A percentile compares a stretch with the other conserved stretches of the same genome.
These are phyloP conservation scores for Myotis vivesi DNA, from an alignment of 2,797 vertebrate species.

Conservation along the genomic window DNA sequence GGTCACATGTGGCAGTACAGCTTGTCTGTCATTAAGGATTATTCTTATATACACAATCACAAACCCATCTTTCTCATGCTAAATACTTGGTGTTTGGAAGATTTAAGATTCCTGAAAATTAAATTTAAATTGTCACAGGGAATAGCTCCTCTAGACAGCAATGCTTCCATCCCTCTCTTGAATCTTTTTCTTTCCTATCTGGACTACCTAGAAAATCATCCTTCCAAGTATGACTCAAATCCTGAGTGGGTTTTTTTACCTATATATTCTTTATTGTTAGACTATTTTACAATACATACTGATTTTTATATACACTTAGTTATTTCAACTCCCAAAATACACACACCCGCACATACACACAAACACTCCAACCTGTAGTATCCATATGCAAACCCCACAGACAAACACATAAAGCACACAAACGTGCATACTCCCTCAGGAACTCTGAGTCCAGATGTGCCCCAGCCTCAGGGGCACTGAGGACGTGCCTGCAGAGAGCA, in stretches of 20 bases:
- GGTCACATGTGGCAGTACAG: slow-evolving; percentile 16
- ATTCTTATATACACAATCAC: slow-evolving; percentile 25
- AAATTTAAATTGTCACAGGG: slow-evolving; percentile 35
- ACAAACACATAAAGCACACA: not conserved
- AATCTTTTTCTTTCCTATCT: not conserved
- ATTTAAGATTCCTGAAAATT: slow-evolving; percentile 39
- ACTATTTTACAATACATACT: slow-evolving; percentile 31
- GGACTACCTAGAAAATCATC: slow-evolving; percentile 12
- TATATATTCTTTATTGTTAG: slow-evolving; percentile 8
- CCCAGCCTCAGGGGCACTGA: not conserved
- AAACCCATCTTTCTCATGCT: slow-evolving; percentile 43
- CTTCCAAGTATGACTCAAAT: slow-evolving; percentile 23
- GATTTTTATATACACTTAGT: slow-evolving; percentile 27
- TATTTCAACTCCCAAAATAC: not conserved
- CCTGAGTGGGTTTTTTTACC: not conserved
- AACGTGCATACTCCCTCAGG: not conserved
- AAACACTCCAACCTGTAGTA: not conserved
- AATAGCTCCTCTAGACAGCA: not conserved
- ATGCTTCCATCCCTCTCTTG: not conserved
- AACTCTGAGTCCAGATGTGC: not conserved
- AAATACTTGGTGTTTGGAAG: slow-evolving; percentile 36
- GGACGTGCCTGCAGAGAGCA: not conserved
- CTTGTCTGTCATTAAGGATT: not conserved
- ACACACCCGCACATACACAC: not conserved
- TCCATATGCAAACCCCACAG: not conserved